Evolutionary conservation across 2,113 vertebrate genomes (phyloP).

Genomic region (Callithrix jacchus): DNA sequence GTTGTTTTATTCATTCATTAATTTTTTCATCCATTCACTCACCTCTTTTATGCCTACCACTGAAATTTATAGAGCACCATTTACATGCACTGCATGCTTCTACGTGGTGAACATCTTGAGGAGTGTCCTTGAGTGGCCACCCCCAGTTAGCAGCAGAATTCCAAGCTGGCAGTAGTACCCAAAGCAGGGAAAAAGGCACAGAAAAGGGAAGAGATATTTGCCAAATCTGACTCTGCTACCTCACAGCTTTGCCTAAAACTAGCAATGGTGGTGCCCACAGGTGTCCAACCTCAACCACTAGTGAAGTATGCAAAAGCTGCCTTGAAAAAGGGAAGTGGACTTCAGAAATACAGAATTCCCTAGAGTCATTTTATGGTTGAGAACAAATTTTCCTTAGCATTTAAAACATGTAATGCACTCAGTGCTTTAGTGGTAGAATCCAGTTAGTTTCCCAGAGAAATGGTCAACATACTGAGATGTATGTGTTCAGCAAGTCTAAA

Average conservation of each 20-base stretch:
- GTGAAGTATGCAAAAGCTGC: conserved; percentile 46
- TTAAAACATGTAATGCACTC: conserved; percentile 20
- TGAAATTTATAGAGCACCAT: background rate
- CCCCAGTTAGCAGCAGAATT: background rate
- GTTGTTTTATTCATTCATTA: background rate
- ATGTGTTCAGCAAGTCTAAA: conserved; percentile 48
- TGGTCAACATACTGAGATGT: conserved; percentile 6
- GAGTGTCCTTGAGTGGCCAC: background rate
- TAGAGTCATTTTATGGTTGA: conserved; percentile 52
- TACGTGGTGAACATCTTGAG: background rate
- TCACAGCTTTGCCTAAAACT: conserved; percentile 49
- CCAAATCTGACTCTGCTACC: background rate
- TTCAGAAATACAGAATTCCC: conserved; percentile 56
- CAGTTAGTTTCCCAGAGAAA: conserved; percentile 43
- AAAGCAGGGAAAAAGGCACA: background rate
- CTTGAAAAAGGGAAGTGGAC: conserved; percentile 66
- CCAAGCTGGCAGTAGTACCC: background rate
- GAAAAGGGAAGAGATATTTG: conserved; percentile 5
- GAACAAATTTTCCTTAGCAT: conserved; percentile 43
- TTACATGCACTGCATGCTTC: background rate
- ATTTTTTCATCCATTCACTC: background rate
- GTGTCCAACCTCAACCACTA: conserved; percentile 45
- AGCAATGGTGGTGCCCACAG: conserved; percentile 17
- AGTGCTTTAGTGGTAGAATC: conserved; percentile 32
- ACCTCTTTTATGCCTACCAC: background rate